Percentiles rank a stretch among this genome's conserved stretches.
These are phyloP conservation scores for Philopotamus ludificatus DNA, from an alignment of 1,140 invertebrate species.

Conservation along the genomic window DNA sequence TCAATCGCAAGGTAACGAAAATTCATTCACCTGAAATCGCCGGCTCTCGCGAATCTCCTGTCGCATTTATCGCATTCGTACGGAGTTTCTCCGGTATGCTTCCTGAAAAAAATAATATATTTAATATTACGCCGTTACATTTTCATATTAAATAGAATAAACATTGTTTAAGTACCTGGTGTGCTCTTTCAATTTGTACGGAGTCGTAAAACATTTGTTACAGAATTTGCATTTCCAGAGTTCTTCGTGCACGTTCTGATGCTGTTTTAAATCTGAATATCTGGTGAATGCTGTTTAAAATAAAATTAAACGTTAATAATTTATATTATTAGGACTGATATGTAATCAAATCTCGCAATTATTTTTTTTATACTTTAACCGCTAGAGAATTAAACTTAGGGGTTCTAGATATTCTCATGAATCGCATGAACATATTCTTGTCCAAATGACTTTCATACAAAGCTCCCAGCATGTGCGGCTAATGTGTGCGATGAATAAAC, in stretches of 20 bases:
- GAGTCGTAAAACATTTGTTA: conserved; percentile 35
- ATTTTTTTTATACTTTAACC: too few relatives aligned
- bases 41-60: conserved; percentile 45
- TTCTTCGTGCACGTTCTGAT: conserved; percentile 36
- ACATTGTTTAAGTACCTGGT: conserved; percentile 24
- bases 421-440: too few relatives aligned
- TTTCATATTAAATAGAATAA: neutral
- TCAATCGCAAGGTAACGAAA: too few relatives aligned
- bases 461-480: too few relatives aligned
- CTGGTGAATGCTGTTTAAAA: conserved; percentile 32
- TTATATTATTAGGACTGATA: too few relatives aligned
- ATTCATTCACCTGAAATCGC: conserved; percentile 39
- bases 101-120: conserved; percentile 22
- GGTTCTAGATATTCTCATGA: too few relatives aligned
- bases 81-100: conserved; percentile 61
- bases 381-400: too few relatives aligned
- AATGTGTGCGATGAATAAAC: too few relatives aligned
- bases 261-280: conserved; percentile 34
- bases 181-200: conserved; percentile 39
- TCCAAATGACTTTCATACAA: too few relatives aligned
- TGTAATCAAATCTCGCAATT: too few relatives aligned
- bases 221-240: conserved; percentile 37
- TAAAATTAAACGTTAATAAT: neutral
- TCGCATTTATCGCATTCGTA: conserved; percentile 69
- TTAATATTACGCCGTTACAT: neutral